Evolutionary conservation across 1,140 invertebrate genomes (phyloP).

Genomic region (Anastrepha ludens): DNA sequence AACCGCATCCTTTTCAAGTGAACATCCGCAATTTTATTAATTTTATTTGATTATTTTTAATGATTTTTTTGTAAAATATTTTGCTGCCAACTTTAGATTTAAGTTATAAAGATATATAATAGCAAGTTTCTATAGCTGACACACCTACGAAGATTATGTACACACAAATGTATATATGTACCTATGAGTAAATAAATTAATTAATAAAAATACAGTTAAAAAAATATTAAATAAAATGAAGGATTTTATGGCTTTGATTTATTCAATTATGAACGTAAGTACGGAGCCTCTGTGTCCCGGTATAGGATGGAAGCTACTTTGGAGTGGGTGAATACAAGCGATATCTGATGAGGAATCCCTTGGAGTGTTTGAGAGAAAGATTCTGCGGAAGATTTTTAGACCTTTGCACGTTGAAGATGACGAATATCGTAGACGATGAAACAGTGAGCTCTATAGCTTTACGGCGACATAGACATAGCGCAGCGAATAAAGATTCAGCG

Average conservation of each 20-base stretch:
- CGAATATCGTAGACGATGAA: no score
- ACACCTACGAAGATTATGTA: conserved; percentile 34
- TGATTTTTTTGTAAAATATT: conserved; percentile 8
- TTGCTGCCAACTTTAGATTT: conserved; percentile 36
- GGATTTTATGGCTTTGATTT: neutral
- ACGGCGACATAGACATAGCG: no score
- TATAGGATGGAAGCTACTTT: no score
- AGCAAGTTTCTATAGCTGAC: neutral
- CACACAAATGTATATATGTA: conserved; percentile 16
- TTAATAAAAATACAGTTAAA: neutral
- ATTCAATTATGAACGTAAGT: no score
- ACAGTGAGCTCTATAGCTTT: no score
- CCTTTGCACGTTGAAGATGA: no score
- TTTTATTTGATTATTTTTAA: conserved; percentile 12
- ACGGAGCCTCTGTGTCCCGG: no score
- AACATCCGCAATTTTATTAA: neutral
- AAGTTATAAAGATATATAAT: conserved; percentile 25
- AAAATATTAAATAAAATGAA: neutral
- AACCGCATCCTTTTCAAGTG: conserved; percentile 57
- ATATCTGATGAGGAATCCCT: no score
- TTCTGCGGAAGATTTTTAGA: no score
- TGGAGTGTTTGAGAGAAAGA: no score
- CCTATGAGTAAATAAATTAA: neutral
- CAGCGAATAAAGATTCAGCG: no score
- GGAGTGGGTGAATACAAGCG: no score